Evolutionary conservation across 2,888 invertebrate genomes (phyloP).

Genomic region (Spisula subtruncata): DNA sequence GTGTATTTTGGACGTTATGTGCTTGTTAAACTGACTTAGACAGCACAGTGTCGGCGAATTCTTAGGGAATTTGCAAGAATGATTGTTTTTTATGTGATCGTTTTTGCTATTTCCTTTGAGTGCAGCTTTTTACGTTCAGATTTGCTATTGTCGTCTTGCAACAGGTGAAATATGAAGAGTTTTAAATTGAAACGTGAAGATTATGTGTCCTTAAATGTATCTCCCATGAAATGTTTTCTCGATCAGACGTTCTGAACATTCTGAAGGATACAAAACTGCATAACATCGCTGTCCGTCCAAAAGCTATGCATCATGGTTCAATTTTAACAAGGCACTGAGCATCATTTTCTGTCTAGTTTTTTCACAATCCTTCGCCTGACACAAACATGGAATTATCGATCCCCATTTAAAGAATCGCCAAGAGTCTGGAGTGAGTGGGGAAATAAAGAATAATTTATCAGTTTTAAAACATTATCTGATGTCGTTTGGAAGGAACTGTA

Average conservation of each 20-base stretch:
- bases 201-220: neutral
- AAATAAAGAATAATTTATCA: slow-evolving; percentile 22
- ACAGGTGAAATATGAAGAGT: no score
- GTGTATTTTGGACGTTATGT: no score
- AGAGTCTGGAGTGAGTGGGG: neutral
- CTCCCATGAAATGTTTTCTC: neutral
- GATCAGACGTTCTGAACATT: neutral
- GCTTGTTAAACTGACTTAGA: no score
- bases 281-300: neutral
- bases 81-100: no score
- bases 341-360: neutral
- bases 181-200: neutral
- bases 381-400: neutral
- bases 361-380: neutral
- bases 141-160: no score
- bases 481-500: neutral
- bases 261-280: neutral
- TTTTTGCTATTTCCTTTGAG: no score
- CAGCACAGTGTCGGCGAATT: no score
- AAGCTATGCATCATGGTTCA: neutral
- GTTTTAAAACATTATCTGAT: slow-evolving; percentile 25
- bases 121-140: no score
- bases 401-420: slow-evolving; percentile 5
- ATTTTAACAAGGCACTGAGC: no score
- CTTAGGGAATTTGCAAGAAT: no score